A percentile compares a stretch with the other conserved stretches of the same genome.
Conservation (phyloP, 2,888 invertebrate genomes). For the Papilio gigon region DNA sequence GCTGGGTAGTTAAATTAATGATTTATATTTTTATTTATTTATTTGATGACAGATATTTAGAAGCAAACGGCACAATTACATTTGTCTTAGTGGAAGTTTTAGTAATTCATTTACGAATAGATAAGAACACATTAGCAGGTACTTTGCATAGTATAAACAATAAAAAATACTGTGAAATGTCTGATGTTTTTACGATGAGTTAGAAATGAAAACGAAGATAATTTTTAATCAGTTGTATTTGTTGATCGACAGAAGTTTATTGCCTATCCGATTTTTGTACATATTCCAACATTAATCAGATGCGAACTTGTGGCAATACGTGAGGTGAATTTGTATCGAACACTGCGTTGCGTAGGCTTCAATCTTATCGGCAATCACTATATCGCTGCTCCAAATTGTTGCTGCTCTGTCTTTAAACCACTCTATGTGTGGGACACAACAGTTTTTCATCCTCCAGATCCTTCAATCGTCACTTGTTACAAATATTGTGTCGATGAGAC, state of each 20-base stretch:
- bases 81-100: too few relatives aligned
- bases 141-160: too few relatives aligned
- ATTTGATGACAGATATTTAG: too few relatives aligned
- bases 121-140: too few relatives aligned
- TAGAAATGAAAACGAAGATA: neutral
- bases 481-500: neutral
- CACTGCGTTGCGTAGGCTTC: slow-evolving; percentile 24
- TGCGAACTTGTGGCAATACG: slow-evolving; percentile 49
- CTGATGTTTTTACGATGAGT: too few relatives aligned
- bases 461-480: neutral
- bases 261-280: slow-evolving; percentile 30
- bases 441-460: neutral
- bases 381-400: slow-evolving; percentile 25
- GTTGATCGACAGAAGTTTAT: slow-evolving; percentile 2
- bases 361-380: slow-evolving; percentile 20
- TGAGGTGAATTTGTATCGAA: slow-evolving; percentile 64
- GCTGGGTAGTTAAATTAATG: neutral
- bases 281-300: slow-evolving; percentile 37
- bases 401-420: neutral
- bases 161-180: too few relatives aligned
- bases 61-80: too few relatives aligned
- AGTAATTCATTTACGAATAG: too few relatives aligned
- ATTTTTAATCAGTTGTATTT: neutral
- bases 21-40: neutral
- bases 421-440: neutral